Base-by-base conservation (phyloP, 2,113 vertebrate genomes). In the Hippocampus abdominalis region DNA sequence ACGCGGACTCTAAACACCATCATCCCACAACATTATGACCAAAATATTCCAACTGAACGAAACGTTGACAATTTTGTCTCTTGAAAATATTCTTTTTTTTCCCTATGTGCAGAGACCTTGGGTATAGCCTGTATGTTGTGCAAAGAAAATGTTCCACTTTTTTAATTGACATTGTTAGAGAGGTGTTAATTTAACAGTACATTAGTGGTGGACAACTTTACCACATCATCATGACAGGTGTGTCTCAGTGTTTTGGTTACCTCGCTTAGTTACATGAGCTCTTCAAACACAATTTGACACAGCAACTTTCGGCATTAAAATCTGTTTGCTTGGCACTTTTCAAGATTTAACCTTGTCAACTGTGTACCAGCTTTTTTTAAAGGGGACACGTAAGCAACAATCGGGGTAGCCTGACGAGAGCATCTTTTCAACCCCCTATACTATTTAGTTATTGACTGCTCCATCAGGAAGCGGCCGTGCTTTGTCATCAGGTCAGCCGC, bases 401-500 rank as follows among this genome's bases (percentile, higher is more conserved):
- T 59, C 59, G 62, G 2, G 15, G 77, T 36, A 64, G 59, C 27
- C 71, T 79, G 80, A 81, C 57, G 77, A 81, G 68, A 56, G 71
- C 81, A 75, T 76, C 64, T 84, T 83, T 86, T 77, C 7, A 72
- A 85, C 81, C 87, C 85, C 13, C 40, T 42, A 3, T 25, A 18
- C 86, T 78, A 76, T 77, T 71, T 79, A 77, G 84, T 85, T 88
- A 90, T 90, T 89, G 90, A 90, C 79, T 29, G 73, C 71, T 53
- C 63, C 79, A 56, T 83, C 84, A 84, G 84, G 81, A 90, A 83
- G 85, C 79, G 73, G 66, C 72, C 40, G 23, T 88, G 90, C 90
- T 88, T 89, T 82, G 89, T 91, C 88, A 90, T 89, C 89, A 89
- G 87, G 87, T 89, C 89, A 81, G 79, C 64, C 80, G 77, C 68